Conservation (phyloP, 2,113 vertebrate genomes). For the Heterotis niloticus region DNA sequence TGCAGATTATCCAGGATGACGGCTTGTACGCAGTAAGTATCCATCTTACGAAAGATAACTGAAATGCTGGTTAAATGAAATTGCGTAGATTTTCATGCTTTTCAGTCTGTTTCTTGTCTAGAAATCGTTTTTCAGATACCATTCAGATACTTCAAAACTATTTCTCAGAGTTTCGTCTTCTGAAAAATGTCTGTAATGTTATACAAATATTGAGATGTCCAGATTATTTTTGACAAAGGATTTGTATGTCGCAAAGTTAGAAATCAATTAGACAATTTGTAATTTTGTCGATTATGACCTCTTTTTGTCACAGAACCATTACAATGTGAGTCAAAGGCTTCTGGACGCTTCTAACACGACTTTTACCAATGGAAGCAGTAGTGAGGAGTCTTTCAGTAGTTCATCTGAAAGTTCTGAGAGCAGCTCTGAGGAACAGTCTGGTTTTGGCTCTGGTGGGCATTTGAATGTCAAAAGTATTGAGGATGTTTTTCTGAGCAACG, state of each 20-base stretch:
- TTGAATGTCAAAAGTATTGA: not conserved
- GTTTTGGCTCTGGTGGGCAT: not conserved
- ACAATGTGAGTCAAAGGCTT: not conserved
- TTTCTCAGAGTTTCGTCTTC: no score
- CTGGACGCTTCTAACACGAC: not conserved
- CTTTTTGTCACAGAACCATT: not conserved
- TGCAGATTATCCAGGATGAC: slow-evolving; percentile 19
- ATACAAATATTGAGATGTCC: no score
- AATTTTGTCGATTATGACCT: not conserved
- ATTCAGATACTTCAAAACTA: no score
- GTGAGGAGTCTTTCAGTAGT: not conserved
- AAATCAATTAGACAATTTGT: no score
- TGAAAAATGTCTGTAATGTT: no score
- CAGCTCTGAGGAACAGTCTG: slow-evolving; percentile 4
- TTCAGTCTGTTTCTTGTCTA: no score
- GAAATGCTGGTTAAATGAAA: not conserved
- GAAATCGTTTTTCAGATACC: no score
- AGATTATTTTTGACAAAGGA: no score
- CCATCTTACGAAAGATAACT: not conserved
- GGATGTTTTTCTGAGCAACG: not conserved
- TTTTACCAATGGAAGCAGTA: not conserved
- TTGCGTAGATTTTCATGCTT: not conserved
- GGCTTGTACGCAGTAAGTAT: slow-evolving; percentile 6
- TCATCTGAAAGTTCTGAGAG: not conserved
- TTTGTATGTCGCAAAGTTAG: not conserved